These are phyloP conservation scores for Seira musarum DNA, from an alignment of 2,888 invertebrate species.

Conservation along the genomic window DNA sequence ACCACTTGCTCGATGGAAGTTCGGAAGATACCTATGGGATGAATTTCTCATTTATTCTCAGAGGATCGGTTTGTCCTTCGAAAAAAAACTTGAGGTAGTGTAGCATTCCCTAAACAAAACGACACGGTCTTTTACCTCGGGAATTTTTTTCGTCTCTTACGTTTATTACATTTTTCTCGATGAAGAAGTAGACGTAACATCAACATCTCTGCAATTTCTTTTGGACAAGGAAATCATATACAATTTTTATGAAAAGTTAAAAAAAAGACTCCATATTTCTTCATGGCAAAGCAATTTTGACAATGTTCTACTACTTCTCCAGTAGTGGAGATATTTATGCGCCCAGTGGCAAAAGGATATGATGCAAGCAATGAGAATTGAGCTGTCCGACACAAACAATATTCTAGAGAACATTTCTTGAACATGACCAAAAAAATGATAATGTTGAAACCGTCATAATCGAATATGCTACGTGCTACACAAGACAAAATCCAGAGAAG, in stretches of 20 bases:
- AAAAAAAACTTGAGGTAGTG: not conserved
- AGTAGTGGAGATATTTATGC: not conserved
- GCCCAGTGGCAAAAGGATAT: not conserved
- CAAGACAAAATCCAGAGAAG: not conserved
- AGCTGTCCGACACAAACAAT: not conserved
- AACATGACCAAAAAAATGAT: not conserved
- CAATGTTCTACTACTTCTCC: too few relatives aligned
- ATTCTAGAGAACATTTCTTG: too few relatives aligned
- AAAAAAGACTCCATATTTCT: too few relatives aligned
- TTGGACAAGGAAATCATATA: too few relatives aligned
- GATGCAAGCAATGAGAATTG: not conserved
- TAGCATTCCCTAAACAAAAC: not conserved
- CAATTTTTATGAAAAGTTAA: too few relatives aligned
- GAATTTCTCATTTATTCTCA: constrained; percentile 37
- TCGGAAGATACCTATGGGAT: constrained; percentile 42
- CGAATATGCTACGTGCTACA: not conserved
- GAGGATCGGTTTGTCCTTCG: constrained; percentile 48
- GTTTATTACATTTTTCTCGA: not conserved
- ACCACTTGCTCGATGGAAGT: too few relatives aligned
- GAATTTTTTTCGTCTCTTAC: too few relatives aligned
- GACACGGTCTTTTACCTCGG: constrained; percentile 37
- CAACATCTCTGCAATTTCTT: too few relatives aligned
- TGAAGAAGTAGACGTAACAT: too few relatives aligned
- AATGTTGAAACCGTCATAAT: not conserved
- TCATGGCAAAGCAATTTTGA: too few relatives aligned